Percentiles rank a stretch among this genome's conserved stretches.
phyloP scores from a whole-genome alignment of 1,140 invertebrate genomes.

The Macrocentrus cingulum region DNA sequence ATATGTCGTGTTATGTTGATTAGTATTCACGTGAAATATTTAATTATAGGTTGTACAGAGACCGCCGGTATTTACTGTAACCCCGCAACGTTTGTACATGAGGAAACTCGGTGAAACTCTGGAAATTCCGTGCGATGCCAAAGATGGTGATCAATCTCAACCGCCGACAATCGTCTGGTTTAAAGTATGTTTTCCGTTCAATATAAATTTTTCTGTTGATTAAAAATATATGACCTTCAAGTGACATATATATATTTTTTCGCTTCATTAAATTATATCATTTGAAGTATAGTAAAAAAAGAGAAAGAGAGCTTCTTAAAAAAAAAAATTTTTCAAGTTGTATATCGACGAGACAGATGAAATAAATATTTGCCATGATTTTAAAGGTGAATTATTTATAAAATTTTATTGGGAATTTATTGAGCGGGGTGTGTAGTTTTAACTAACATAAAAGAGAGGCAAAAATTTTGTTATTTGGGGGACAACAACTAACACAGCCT shows the following conservation, averaged over 20 bases:
- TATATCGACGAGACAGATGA: too few relatives aligned
- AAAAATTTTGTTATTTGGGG: conserved; percentile 1
- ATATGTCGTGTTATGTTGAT: too few relatives aligned
- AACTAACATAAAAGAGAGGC: conserved; percentile 11
- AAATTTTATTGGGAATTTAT: too few relatives aligned
- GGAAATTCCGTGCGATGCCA: conserved; percentile 82
- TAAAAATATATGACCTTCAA: conserved; percentile 2
- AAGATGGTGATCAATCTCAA: conserved; percentile 71
- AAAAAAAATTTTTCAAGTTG: too few relatives aligned
- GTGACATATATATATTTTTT: conserved; percentile 2
- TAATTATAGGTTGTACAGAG: conserved; percentile 72
- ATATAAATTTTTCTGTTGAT: conserved; percentile 23
- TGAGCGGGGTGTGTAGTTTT: not conserved
- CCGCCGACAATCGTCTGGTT: conserved; percentile 82
- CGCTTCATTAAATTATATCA: too few relatives aligned
- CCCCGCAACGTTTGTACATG: conserved; percentile 79
- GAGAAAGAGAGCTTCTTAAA: too few relatives aligned
- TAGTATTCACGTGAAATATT: not conserved
- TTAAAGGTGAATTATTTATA: conserved; percentile 23
- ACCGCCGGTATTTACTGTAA: conserved; percentile 75
- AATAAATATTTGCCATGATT: conserved; percentile 25
- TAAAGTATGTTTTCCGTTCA: conserved; percentile 66
- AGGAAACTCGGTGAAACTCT: conserved; percentile 78
- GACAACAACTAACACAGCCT: conserved; percentile 27
- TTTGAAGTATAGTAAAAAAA: too few relatives aligned